These are phyloP conservation scores for Patella ulyssiponensis DNA, from an alignment of 2,888 invertebrate species.

Conservation along the genomic window DNA sequence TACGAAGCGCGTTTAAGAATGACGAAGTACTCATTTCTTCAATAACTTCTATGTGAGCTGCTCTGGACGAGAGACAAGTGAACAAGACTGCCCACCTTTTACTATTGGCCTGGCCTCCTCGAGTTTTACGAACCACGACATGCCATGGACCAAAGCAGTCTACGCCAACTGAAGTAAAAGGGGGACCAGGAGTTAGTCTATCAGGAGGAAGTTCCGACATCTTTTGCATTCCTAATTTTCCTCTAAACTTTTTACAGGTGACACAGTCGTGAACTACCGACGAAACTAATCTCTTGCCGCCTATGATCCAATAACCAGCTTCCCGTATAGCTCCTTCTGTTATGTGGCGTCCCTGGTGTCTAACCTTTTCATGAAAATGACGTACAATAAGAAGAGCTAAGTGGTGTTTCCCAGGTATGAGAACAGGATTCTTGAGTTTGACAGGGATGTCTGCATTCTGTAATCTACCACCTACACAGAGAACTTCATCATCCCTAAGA, in stretches of 20 bases:
- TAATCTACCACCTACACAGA: conserved; percentile 38
- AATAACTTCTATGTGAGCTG: conserved; percentile 44
- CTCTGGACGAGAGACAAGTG: conserved; percentile 39
- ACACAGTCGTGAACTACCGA: conserved; percentile 33
- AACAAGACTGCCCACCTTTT: conserved; percentile 44
- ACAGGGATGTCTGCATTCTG: conserved; percentile 22
- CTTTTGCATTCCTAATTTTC: conserved; percentile 26
- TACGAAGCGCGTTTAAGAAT: conserved; percentile 41
- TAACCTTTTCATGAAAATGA: conserved; percentile 30
- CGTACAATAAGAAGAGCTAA: conserved; percentile 28
- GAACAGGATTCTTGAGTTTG: conserved; percentile 38
- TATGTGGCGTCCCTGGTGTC: conserved; percentile 40
- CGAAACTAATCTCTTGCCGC: conserved; percentile 31
- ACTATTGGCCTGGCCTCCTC: conserved; percentile 31
- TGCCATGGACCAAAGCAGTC: conserved; percentile 43
- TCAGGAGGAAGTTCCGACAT: conserved; percentile 40
- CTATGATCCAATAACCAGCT: conserved; percentile 39
- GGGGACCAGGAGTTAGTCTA: conserved; percentile 30
- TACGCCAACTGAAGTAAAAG: conserved; percentile 37
- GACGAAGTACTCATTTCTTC: conserved; percentile 40
- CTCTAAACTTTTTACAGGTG: conserved; percentile 33
- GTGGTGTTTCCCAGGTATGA: conserved; percentile 38
- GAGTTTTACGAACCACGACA: conserved; percentile 33
- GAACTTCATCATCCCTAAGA: conserved; percentile 22
- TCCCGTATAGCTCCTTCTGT: conserved; percentile 37